Percentiles rank a stretch among this genome's conserved stretches.
Conservation (phyloP, 2,797 vertebrate species). For the Leontopithecus rosalia region DNA sequence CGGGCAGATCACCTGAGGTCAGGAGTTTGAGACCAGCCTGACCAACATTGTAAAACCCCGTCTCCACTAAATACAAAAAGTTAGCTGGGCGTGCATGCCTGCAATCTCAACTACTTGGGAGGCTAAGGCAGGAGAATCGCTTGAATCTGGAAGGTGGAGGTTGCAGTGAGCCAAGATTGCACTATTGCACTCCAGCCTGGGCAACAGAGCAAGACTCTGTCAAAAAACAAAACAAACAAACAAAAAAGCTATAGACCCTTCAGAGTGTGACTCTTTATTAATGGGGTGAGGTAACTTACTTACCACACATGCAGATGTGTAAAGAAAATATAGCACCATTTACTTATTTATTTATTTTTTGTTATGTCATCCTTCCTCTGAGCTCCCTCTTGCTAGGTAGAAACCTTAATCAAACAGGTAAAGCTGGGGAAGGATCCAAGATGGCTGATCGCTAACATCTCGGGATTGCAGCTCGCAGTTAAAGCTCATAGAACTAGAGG, state of each 20-base stretch:
- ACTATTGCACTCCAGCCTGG: neutral
- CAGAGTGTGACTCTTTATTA: constrained; percentile 46
- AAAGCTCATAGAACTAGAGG: too few species aligned
- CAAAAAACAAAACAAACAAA: neutral
- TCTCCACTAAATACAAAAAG: neutral
- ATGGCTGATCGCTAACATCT: too few species aligned
- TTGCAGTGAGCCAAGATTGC: neutral
- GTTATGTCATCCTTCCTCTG: neutral
- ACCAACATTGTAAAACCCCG: neutral
- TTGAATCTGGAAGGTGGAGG: neutral
- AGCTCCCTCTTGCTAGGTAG: neutral
- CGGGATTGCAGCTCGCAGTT: too few species aligned
- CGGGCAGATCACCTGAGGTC: neutral
- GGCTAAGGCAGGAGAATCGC: neutral
- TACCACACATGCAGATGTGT: constrained; percentile 29
- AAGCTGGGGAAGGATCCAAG: too few species aligned
- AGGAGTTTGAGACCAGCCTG: neutral
- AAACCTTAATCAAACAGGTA: constrained; percentile 13
- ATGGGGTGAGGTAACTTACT: constrained; percentile 49
- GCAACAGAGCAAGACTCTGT: neutral
- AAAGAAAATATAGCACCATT: constrained; percentile 54
- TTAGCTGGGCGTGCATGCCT: neutral
- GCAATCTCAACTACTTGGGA: neutral
- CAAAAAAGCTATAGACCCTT: neutral
- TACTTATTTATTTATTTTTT: constrained; percentile 21